Evolutionary conservation across 2,113 vertebrate genomes (phyloP), one percentile per base, ranked within the genome.

Genomic region (Triplophysa rosa): DNA sequence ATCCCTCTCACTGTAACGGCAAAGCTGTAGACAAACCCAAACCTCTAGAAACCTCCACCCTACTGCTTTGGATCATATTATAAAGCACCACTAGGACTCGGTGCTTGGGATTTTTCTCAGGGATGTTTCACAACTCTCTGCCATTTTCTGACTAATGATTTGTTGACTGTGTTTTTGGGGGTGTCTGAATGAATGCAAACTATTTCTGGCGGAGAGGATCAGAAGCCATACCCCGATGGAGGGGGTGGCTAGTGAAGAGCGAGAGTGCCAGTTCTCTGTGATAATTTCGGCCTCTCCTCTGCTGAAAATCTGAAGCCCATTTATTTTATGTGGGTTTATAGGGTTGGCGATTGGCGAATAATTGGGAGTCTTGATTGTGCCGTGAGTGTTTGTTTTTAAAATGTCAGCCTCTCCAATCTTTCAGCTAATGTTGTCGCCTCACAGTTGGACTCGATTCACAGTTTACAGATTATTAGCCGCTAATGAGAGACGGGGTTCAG

Each of bases 161-260:
- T 86, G 88, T 89, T 90, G 88, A 87, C 82, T 85, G 59, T 71
- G 84, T 87, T 80, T 67, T 88, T 83, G 82, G 23, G 65, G 82
- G 87, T 85, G 87, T 92, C 87, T 90, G 82, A 84, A 83, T 67
- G 75, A 80, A 84, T 88, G 87, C 89, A 88, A 90, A 89, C 77
- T 75, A 72, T 56, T 71, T 76, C 70, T 85, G 87, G 84, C 76
- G 47, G 74, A 82, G 78, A n/a, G 37, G 67, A 47, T 58, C 24
- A 8, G 86, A 87, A 84, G 87, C 87, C 87, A 80, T 89, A 49
- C 5, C 21, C 67, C 82, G 82, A 85, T 83, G 68, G 85, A 72
- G 56, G 77, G 54, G 69, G 65, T 83, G 83, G 84, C 10, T 65
- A 37, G 54, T 13, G 64, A 49, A 73, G 76, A 72, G 40, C 80